Evolutionary conservation across 2,113 vertebrate genomes (phyloP).

Genomic region (Catharus fuscescens): DNA sequence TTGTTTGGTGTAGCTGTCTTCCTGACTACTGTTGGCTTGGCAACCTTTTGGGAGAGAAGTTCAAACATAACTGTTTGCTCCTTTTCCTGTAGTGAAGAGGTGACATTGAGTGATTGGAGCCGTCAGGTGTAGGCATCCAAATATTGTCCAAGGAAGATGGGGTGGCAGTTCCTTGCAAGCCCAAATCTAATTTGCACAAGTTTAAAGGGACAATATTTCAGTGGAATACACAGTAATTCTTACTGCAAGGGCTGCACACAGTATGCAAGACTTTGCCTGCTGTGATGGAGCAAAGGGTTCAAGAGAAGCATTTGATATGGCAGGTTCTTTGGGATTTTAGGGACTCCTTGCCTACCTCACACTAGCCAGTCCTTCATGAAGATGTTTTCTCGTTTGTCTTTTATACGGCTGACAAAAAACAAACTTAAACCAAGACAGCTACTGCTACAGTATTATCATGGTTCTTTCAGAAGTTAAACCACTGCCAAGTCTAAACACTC

Average conservation of each 20-base stretch:
- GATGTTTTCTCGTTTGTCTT: not conserved
- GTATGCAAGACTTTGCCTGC: not conserved
- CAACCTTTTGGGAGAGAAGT: not conserved
- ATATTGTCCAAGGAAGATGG: not conserved
- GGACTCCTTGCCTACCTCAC: not conserved
- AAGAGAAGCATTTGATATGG: not conserved
- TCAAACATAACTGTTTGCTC: not conserved
- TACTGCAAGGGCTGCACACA: not conserved
- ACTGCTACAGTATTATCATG: not conserved
- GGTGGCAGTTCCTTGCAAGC: not conserved
- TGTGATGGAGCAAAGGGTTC: not conserved
- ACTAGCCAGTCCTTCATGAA: not conserved
- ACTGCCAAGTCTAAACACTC: not conserved
- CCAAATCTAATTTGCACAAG: not conserved
- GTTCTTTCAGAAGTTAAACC: not conserved
- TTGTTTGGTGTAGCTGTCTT: not conserved
- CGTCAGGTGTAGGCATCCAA: not conserved
- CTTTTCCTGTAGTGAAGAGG: not conserved
- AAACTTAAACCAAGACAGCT: not conserved
- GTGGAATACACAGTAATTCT: not conserved
- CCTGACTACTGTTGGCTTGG: not conserved
- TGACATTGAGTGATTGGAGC: rapidly evolving
- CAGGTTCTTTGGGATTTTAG: not conserved
- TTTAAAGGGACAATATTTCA: not conserved
- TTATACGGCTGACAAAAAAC: not conserved